Base-by-base conservation (phyloP, 1,140 invertebrate genomes). In the Aradophagus sp. region DNA sequence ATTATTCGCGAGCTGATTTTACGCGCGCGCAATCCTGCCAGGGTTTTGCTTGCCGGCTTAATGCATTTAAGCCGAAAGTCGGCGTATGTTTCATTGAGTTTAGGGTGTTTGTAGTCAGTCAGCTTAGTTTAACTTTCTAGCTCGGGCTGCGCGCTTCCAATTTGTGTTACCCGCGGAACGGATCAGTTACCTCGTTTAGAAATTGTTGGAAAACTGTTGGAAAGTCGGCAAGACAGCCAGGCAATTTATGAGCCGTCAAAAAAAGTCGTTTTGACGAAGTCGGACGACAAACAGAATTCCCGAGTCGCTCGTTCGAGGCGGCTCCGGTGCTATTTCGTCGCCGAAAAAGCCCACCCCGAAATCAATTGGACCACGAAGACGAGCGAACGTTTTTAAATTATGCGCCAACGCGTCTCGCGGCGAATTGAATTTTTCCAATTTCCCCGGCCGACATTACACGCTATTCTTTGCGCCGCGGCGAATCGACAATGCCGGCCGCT, bases 11-110 rank as follows among this genome's bases (percentile, higher is more conserved):
- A 41, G 27, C 36, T 56, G 62, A 48, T 11, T 61, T 44, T 17
- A 19, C 19, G 38, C n/a, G 17, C 10, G 39, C 12, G 38, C 27
- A 36, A 53, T 12, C 39, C 13, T 34, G 2, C 12, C n/a, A n/a
- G n/a, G n/a, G n/a, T 56, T 31, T 31, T 50, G 42, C 39, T 39
- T 41, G 11, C 50, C 41, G 11, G 17, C 35, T 61, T 61, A 50
- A 61, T 61, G 45, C 56, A 42, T 42, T 63, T 58, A 66, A 56
- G 14, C 19, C 19, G 27, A 50, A 50, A 66, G 27, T 66, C 62
- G 29, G 50, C 62, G 62, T 50, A 29, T 58, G 62, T 56, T 66
- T 56, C 52, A 52, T 67, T 44, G 3, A 58, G 50, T 42, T 66
- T 56, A 47, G 29, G 29, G 35, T 41, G 36, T 66, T 56, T 66